These are phyloP conservation scores for Phocides pigmalion DNA, from an alignment of 1,140 invertebrate genomes.

Conservation along the genomic window DNA sequence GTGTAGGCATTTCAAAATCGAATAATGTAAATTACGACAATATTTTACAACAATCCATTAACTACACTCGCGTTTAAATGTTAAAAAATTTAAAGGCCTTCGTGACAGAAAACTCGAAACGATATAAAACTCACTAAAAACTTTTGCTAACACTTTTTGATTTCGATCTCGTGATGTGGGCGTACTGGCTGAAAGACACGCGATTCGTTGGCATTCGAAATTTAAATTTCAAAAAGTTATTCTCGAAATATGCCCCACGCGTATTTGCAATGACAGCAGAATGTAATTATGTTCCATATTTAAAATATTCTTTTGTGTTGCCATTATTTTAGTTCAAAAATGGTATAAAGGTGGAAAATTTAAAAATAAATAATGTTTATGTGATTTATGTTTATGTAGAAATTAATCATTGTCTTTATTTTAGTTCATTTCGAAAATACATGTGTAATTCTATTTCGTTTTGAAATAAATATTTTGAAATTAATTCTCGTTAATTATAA, in stretches of 20 bases:
- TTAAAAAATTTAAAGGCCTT: slow-evolving; percentile 25
- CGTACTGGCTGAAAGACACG: slow-evolving; percentile 47
- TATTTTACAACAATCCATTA: slow-evolving; percentile 1
- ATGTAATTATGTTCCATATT: no score
- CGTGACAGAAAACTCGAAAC: slow-evolving; percentile 46
- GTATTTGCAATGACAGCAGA: background rate
- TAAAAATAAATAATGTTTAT: no score
- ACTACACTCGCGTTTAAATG: background rate
- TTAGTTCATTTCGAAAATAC: no score
- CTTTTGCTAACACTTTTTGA: slow-evolving; percentile 40
- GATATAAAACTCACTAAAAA: slow-evolving; percentile 44
- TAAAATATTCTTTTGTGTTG: no score
- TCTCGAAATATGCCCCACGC: background rate
- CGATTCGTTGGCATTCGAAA: slow-evolving; percentile 48
- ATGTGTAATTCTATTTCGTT: no score
- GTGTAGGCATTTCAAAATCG: no score
- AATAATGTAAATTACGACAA: background rate
- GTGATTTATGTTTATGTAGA: no score
- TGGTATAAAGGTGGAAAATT: no score
- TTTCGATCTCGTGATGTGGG: slow-evolving; percentile 43
- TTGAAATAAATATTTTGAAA: no score
- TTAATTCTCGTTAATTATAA: no score
- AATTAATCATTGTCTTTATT: no score
- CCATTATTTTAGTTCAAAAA: no score
- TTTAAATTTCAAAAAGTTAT: slow-evolving; percentile 39